phyloP scores from a whole-genome alignment of 2,888 invertebrate genomes.

The Busseola fusca region DNA sequence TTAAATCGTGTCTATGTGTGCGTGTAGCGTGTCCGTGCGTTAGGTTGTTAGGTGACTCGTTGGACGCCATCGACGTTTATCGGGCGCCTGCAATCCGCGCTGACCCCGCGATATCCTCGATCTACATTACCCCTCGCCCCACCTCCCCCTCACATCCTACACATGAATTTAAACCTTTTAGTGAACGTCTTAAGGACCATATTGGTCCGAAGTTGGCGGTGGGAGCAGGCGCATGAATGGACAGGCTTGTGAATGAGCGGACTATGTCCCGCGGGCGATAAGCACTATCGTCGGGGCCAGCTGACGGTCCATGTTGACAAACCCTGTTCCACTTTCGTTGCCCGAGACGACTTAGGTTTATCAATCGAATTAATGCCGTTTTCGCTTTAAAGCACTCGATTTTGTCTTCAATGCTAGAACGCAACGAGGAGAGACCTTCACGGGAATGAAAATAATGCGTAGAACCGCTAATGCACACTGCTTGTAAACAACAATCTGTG shows the following conservation, averaged over 20 bases:
- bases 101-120: slow-evolving; percentile 89
- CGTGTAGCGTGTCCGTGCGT: slow-evolving; percentile 58
- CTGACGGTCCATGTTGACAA: slow-evolving; percentile 88
- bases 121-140: slow-evolving; percentile 81
- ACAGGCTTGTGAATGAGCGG: slow-evolving; percentile 88
- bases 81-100: slow-evolving; percentile 88
- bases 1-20: slow-evolving; percentile 31
- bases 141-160: slow-evolving; percentile 60
- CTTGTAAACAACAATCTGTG: slow-evolving; percentile 31
- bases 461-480: slow-evolving; percentile 37
- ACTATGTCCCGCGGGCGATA: slow-evolving; percentile 87
- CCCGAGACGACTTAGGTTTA: slow-evolving; percentile 80
- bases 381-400: slow-evolving; percentile 64
- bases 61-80: slow-evolving; percentile 81
- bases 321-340: slow-evolving; percentile 87
- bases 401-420: slow-evolving; percentile 58
- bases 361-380: slow-evolving; percentile 74
- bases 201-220: slow-evolving; percentile 66
- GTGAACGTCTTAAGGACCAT: slow-evolving; percentile 71
- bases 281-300: slow-evolving; percentile 88
- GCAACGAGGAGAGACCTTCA: slow-evolving; percentile 35
- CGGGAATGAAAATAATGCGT: slow-evolving; percentile 37
- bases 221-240: slow-evolving; percentile 85
- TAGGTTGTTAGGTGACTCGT: slow-evolving; percentile 71
- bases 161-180: slow-evolving; percentile 73